A percentile compares a stretch with the other conserved stretches of the same genome.
Conservation (phyloP, 2,888 invertebrate species). For the Seira ritae region DNA sequence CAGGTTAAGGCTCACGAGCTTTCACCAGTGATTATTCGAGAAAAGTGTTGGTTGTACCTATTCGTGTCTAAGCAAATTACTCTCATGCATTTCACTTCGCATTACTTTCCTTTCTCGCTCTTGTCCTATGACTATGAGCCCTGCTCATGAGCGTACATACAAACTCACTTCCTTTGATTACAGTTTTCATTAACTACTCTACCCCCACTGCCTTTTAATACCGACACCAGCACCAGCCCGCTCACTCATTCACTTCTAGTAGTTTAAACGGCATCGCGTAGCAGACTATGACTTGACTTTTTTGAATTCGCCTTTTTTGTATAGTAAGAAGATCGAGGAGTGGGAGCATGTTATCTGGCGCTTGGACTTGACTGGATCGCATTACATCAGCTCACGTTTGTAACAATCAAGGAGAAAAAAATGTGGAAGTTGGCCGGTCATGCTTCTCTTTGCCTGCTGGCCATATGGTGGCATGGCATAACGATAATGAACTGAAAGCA, state of each 20-base stretch:
- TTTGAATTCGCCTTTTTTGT: neutral
- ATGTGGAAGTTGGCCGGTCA: neutral
- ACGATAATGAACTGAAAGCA: conserved; percentile 45
- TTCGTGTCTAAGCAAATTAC: conserved; percentile 9
- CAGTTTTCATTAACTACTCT: conserved; percentile 6
- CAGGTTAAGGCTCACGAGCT: conserved; percentile 11
- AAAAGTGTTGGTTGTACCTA: neutral
- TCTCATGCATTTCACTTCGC: neutral
- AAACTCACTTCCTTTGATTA: conserved; percentile 8
- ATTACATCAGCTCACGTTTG: too few relatives aligned
- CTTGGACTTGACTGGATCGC: too few relatives aligned
- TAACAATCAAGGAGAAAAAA: neutral
- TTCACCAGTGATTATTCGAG: conserved; percentile 2
- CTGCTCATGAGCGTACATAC: neutral
- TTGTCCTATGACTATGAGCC: neutral
- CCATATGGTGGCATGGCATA: conserved; percentile 47
- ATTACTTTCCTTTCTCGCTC: neutral
- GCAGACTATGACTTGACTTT: neutral
- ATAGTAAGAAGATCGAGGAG: too few relatives aligned
- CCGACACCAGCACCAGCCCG: neutral
- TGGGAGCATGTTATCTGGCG: too few relatives aligned
- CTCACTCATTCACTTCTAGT: neutral
- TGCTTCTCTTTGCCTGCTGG: conserved; percentile 1
- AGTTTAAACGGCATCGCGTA: neutral
- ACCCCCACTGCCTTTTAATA: neutral